Conservation (phyloP, 2,888 invertebrate species). For the Troilus luridus region DNA sequence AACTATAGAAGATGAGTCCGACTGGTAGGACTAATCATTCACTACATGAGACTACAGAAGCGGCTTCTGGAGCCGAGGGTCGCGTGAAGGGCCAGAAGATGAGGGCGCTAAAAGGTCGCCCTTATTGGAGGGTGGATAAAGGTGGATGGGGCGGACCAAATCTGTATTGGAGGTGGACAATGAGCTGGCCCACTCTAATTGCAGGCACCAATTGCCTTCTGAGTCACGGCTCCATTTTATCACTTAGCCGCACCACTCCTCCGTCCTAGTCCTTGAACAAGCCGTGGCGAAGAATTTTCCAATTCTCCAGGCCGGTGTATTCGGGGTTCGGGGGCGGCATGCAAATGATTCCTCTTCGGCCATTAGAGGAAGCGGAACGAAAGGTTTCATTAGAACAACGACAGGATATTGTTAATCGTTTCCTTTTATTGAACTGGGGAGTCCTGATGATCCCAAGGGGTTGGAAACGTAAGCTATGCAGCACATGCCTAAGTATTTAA, state of each 20-base stretch:
- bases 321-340: neutral
- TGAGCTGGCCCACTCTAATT: conserved; percentile 46
- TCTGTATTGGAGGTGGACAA: conserved; percentile 49
- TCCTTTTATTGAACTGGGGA: conserved; percentile 22
- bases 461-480: neutral
- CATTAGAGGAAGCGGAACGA: conserved; percentile 42
- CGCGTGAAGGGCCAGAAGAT: conserved; percentile 19
- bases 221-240: conserved; percentile 45
- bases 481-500: neutral
- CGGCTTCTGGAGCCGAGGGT: neutral
- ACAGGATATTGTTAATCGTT: neutral
- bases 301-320: neutral
- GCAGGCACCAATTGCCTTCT: conserved; percentile 49
- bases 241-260: conserved; percentile 33
- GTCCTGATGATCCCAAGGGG: neutral
- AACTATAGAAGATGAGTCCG: neutral
- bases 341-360: conserved; percentile 36
- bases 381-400: conserved; percentile 32
- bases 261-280: neutral
- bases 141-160: conserved; percentile 45
- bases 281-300: conserved; percentile 55
- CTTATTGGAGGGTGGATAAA: conserved; percentile 34
- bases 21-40: neutral
- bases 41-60: neutral
- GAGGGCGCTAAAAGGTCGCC: conserved; percentile 43